Percentiles rank a stretch among this genome's conserved stretches.
phyloP scores from a whole-genome alignment of 2,797 vertebrate genomes.

The Hafferia zeledoni region DNA sequence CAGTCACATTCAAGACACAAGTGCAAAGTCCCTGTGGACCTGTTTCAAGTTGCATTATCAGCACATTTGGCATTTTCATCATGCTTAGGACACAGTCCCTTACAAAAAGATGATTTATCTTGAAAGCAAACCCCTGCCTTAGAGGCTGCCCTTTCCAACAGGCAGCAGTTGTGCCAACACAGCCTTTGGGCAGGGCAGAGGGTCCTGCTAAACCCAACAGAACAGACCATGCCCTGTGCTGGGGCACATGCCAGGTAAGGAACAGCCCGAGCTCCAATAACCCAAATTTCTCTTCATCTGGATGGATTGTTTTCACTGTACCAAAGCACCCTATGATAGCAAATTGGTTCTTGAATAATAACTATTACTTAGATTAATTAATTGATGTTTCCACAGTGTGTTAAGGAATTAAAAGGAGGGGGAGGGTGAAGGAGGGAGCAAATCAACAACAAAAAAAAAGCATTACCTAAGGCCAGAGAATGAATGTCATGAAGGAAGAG shows the following conservation, averaged over 20 bases:
- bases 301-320: neutral
- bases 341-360: neutral
- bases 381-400: neutral
- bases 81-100: neutral
- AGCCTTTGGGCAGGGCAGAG: neutral
- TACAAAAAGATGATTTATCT: conserved; percentile 13
- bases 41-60: conserved; percentile 31
- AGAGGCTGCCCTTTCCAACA: neutral
- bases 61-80: conserved; percentile 35
- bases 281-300: neutral
- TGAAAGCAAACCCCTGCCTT: neutral
- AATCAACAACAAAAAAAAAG: neutral
- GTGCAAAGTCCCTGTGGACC: neutral
- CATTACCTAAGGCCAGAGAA: neutral
- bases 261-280: neutral
- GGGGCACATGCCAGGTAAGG: neutral
- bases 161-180: neutral
- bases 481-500: neutral
- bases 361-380: conserved; percentile 8
- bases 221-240: fast-evolving
- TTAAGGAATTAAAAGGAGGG: neutral
- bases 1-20: neutral
- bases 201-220: neutral
- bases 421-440: neutral
- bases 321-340: neutral